Evolutionary conservation across 2,797 vertebrate species (phyloP), one percentile per base, ranked within the genome.

Genomic region (Oophaga sylvatica): DNA sequence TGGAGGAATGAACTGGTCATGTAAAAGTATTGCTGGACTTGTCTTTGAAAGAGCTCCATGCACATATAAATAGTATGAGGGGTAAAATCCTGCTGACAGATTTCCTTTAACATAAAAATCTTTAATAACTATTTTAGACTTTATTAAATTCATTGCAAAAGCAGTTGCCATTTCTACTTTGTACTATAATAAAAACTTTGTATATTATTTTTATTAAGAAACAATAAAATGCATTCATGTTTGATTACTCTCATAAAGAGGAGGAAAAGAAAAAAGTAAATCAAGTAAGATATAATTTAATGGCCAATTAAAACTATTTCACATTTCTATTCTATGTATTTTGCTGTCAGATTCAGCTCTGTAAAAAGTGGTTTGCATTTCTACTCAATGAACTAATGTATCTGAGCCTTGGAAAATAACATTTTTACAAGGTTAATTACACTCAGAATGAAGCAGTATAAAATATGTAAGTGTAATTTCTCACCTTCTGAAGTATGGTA

Each of bases 361-460:
- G 10, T 8, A 87, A 86, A 73, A 76, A 76, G 35, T 53, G 79
- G 76, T 70, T 80, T 80, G 77, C 71, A 86, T 86, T 73, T 86
- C 77, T 62, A n/a, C 56, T 59, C 48, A 86, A 71, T 86, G 85
- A 80, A 86, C 73, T 80, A 86, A 86, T 80, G 65, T 80, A 70
- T 86, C 77, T 80, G 13, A 80, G 65, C 71, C 67, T 71, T 73
- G 35, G 31, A 29, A 78, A 86, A 19, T 71, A 35, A 86, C 77
- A 68, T 68, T 86, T 86, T 86, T 86, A 81, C 79, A 87, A 87
- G 79, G 85, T 87, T 87, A 81, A 87, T 87, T 87, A 87, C 79
- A 73, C 56, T 63, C 53, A 81, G 59, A 26, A 87, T 80, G 77
- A 87, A 65, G 65, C 9, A 87, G 41, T 87, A 75, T 87, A 87